phyloP scores from a whole-genome alignment of 1,140 invertebrate genomes.

The Aphelenchoides besseyi region DNA sequence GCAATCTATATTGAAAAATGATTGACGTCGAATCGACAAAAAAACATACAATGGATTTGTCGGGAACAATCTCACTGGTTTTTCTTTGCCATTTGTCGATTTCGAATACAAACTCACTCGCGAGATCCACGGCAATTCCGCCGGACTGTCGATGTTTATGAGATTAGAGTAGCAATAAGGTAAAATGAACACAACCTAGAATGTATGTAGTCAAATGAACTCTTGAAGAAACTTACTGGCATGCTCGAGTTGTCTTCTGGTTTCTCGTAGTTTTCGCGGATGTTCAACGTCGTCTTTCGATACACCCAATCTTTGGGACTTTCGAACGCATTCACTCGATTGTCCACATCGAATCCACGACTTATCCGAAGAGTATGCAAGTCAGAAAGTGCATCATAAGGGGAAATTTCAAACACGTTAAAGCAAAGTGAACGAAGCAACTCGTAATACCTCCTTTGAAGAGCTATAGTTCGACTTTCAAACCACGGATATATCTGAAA shows the following conservation, averaged over 20 bases:
- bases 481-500: slow-evolving; percentile 5
- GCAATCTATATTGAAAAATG: not conserved
- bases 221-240: not conserved
- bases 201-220: not conserved
- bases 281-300: not conserved
- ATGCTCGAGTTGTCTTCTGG: not conserved
- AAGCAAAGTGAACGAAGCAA: no score
- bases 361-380: not conserved
- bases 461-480: not conserved
- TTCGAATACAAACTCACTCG: not conserved
- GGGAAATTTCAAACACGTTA: not conserved
- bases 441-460: not conserved
- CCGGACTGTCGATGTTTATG: not conserved
- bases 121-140: not conserved
- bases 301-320: not conserved
- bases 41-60: slow-evolving; percentile 4
- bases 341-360: not conserved
- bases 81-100: not conserved
- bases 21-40: not conserved
- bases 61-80: not conserved
- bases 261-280: not conserved
- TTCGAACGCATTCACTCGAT: not conserved
- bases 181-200: not conserved
- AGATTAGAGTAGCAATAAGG: not conserved
- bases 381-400: not conserved